phyloP scores from a whole-genome alignment of 2,888 invertebrate genomes.

The Zhuqinia jingwanae region DNA sequence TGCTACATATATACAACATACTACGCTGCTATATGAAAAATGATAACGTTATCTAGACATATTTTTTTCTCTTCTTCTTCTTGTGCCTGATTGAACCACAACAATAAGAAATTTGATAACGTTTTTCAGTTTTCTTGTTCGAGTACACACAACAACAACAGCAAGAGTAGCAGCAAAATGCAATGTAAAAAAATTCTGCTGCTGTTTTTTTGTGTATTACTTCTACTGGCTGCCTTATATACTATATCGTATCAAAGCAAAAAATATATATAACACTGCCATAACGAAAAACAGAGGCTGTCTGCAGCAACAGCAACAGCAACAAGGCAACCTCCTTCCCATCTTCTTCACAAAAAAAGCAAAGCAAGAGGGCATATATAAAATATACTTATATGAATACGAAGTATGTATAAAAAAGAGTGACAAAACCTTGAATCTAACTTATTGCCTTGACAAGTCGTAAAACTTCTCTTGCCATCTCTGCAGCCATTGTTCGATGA shows the following conservation, averaged over 20 bases:
- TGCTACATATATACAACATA: not conserved
- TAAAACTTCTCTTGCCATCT: constrained; percentile 64
- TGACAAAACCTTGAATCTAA: constrained; percentile 71
- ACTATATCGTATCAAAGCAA: constrained; percentile 24
- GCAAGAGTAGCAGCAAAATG: not conserved
- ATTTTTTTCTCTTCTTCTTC: too few species aligned
- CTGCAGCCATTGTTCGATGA: constrained; percentile 65
- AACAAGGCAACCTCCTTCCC: not conserved
- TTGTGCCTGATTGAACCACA: constrained; percentile 68
- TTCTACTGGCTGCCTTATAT: not conserved
- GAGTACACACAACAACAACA: not conserved
- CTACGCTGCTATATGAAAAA: too few species aligned
- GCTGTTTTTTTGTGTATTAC: not conserved
- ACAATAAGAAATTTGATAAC: constrained; percentile 64
- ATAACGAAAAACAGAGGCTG: constrained; percentile 20
- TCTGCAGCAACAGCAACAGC: not conserved
- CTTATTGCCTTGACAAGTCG: constrained; percentile 70
- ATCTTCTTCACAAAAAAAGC: not conserved
- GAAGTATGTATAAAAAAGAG: constrained; percentile 33
- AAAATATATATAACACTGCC: too few species aligned
- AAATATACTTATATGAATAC: too few species aligned
- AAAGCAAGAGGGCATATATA: too few species aligned
- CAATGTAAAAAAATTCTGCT: constrained; percentile 9
- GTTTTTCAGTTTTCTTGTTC: constrained; percentile 33
- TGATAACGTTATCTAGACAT: not conserved